Evolutionary conservation across 2,888 invertebrate genomes (phyloP).

Genomic region (Ormyrus labotus): DNA sequence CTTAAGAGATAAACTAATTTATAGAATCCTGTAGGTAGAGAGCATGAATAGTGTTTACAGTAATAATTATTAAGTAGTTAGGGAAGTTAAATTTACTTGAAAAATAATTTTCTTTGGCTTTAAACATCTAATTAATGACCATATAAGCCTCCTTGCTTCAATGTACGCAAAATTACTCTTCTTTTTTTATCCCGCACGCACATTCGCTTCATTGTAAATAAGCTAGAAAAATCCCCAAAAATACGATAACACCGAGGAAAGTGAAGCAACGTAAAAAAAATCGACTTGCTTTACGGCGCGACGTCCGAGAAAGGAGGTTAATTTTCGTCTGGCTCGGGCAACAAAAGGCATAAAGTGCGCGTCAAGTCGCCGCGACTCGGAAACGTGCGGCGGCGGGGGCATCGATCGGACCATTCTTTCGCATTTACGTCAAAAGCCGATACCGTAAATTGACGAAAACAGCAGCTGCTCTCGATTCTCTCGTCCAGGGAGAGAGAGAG

Average conservation of each 20-base stretch:
- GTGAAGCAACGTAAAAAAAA: not conserved
- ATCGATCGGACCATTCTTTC: slow-evolving; percentile 39
- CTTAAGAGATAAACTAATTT: no score
- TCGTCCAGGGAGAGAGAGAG: no score
- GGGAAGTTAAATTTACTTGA: no score
- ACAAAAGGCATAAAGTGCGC: slow-evolving; percentile 27
- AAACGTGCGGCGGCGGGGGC: not conserved
- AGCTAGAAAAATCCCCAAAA: not conserved
- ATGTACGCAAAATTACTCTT: no score
- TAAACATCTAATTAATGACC: no score
- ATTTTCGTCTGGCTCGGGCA: not conserved
- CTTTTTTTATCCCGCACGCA: no score
- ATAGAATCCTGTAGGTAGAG: no score
- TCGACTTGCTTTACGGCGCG: slow-evolving; percentile 5
- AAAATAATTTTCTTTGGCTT: no score
- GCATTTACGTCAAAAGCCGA: slow-evolving; percentile 48
- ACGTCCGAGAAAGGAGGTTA: not conserved
- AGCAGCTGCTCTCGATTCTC: slow-evolving; percentile 35
- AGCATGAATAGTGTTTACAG: no score
- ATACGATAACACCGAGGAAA: not conserved
- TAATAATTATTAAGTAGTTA: no score
- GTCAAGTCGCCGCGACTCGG: not conserved
- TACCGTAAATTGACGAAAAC: slow-evolving; percentile 53
- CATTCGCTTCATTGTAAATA: not conserved
- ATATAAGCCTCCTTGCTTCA: no score